phyloP scores from a whole-genome alignment of 1,140 invertebrate species.

The Aphelenchoides avenae region DNA sequence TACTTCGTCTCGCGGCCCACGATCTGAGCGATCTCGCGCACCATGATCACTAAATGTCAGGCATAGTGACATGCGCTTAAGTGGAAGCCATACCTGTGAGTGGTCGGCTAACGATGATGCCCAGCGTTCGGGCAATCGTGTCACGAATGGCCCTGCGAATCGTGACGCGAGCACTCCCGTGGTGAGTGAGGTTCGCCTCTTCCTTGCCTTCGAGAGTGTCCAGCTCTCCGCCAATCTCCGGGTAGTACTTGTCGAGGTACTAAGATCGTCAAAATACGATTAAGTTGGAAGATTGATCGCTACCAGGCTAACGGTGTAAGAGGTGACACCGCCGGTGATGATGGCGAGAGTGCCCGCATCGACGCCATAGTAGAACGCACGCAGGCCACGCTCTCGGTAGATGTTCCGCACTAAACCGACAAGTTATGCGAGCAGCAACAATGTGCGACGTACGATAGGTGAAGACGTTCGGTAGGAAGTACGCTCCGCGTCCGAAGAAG shows the following conservation, averaged over 20 bases:
- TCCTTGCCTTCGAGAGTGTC: slow-evolving; percentile 40
- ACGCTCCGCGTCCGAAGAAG: slow-evolving; percentile 45
- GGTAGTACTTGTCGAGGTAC: slow-evolving; percentile 51
- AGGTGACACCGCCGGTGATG: slow-evolving; percentile 18
- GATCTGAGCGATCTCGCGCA: slow-evolving; percentile 55
- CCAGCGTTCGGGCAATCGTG: slow-evolving; percentile 29
- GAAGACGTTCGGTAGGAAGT: slow-evolving; percentile 54
- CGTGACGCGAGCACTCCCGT: slow-evolving; percentile 28
- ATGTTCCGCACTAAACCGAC: slow-evolving; percentile 36
- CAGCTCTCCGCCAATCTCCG: slow-evolving; percentile 46
- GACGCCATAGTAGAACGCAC: slow-evolving; percentile 31
- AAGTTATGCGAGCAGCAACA: slow-evolving; percentile 10
- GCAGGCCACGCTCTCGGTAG: slow-evolving; percentile 30
- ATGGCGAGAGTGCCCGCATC: slow-evolving; percentile 29
- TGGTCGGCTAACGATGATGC: slow-evolving; percentile 25
- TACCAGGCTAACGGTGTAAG: slow-evolving; percentile 14
- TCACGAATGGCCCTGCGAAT: slow-evolving; percentile 46
- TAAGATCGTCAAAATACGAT: slow-evolving; percentile 1
- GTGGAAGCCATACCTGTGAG: slow-evolving; percentile 39
- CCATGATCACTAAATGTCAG: slow-evolving; percentile 44
- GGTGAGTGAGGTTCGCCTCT: slow-evolving; percentile 39
- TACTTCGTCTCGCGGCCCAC: slow-evolving; percentile 54
- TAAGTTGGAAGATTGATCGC: slow-evolving; percentile 1
- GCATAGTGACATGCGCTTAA: not conserved
- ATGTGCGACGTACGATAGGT: slow-evolving; percentile 27